Evolutionary conservation across 2,888 invertebrate genomes (phyloP).

Genomic region (Hylaea fasciaria): DNA sequence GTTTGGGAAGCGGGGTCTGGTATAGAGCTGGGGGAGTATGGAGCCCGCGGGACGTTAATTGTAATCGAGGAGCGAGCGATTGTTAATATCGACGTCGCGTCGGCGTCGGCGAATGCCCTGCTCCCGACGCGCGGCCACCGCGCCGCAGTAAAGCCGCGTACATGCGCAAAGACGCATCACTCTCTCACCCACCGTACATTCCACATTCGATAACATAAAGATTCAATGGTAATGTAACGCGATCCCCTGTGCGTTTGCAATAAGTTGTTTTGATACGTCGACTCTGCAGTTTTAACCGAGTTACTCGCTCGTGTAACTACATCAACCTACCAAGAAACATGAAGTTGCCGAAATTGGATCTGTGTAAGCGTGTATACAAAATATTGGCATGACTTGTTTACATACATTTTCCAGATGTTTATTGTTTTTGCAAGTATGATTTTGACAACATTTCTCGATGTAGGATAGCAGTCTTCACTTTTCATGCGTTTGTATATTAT

Average conservation of each 20-base stretch:
- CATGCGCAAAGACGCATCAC: constrained; percentile 67
- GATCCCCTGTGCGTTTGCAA: constrained; percentile 46
- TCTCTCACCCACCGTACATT: constrained; percentile 39
- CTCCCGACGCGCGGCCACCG: constrained; percentile 33
- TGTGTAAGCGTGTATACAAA: constrained; percentile 60
- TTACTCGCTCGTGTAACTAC: constrained; percentile 37
- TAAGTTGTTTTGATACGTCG: constrained; percentile 52
- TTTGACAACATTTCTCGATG: not conserved
- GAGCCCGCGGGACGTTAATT: constrained; percentile 41
- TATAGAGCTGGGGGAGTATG: constrained; percentile 12
- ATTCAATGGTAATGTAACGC: constrained; percentile 38
- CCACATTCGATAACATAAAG: constrained; percentile 33
- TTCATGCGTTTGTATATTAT: not conserved
- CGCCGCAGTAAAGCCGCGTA: constrained; percentile 56
- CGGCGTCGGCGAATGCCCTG: constrained; percentile 19
- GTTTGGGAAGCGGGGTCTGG: constrained; percentile 50
- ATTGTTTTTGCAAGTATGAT: not conserved
- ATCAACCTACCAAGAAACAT: constrained; percentile 53
- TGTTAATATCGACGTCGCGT: constrained; percentile 33
- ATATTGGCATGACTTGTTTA: constrained; percentile 19
- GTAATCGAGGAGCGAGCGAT: constrained; percentile 44
- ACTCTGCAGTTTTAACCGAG: constrained; percentile 42
- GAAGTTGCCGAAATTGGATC: constrained; percentile 74
- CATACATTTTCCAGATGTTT: not conserved
- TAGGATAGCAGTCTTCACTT: not conserved